Evolutionary conservation across 2,797 vertebrate species (phyloP).

Genomic region (Pogoniulus pusillus): DNA sequence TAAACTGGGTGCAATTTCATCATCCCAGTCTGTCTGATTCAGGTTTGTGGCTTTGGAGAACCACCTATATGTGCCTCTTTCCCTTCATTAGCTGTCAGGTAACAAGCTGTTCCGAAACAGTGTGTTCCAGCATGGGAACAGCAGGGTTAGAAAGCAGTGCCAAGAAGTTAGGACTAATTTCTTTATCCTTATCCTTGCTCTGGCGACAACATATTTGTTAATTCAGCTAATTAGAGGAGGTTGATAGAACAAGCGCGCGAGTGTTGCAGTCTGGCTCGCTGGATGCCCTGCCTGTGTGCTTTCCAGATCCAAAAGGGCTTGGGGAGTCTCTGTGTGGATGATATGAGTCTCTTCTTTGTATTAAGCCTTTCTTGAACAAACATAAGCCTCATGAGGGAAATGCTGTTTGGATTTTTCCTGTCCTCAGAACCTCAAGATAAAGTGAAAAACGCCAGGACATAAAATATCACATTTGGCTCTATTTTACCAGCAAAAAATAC

Average conservation of each 20-base stretch:
- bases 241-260: background rate
- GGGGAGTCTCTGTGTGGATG: background rate
- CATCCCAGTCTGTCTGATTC: slow-evolving; percentile 18
- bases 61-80: slow-evolving; percentile 48
- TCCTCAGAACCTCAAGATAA: background rate
- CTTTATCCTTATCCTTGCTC: slow-evolving; percentile 13
- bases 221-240: slow-evolving; percentile 29
- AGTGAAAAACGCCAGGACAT: background rate
- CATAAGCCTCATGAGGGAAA: background rate
- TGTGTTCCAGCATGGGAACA: slow-evolving; percentile 32
- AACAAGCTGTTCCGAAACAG: slow-evolving; percentile 57
- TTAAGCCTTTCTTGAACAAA: background rate
- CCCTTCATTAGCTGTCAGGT: slow-evolving; percentile 54
- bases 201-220: background rate
- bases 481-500: background rate
- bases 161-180: slow-evolving; percentile 18
- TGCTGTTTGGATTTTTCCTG: background rate
- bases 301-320: background rate
- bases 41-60: slow-evolving; percentile 52
- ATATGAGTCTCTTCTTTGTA: background rate
- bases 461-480: background rate
- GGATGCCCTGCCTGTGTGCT: background rate
- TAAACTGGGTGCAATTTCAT: slow-evolving; percentile 5
- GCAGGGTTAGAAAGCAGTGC: slow-evolving; percentile 7
- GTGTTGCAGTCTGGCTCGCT: background rate